A percentile compares a stretch with the other conserved stretches of the same genome.
phyloP scores from a whole-genome alignment of 1,140 invertebrate species.

The Cotesia glomerata region DNA sequence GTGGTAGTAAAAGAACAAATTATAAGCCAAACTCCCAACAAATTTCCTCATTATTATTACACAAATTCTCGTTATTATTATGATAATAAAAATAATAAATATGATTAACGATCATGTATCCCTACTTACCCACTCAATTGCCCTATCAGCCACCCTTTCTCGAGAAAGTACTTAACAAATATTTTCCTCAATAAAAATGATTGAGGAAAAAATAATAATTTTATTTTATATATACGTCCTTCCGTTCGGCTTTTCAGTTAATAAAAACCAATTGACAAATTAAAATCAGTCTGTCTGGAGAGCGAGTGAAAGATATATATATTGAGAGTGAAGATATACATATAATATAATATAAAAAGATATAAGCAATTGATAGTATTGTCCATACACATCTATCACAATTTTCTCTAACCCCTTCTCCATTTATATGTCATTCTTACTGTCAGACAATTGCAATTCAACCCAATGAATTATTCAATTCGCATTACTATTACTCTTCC shows the following conservation, averaged over 20 bases:
- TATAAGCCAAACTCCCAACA: too few relatives aligned
- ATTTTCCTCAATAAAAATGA: too few relatives aligned
- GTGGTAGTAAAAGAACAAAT: conserved; percentile 25
- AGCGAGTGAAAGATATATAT: neutral
- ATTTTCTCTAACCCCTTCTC: conserved; percentile 4
- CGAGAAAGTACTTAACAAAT: too few relatives aligned
- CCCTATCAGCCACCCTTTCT: too few relatives aligned
- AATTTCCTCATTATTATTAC: too few relatives aligned
- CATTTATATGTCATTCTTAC: conserved; percentile 2
- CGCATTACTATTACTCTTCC: conserved; percentile 2
- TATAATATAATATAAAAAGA: neutral
- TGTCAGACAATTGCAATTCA: conserved; percentile 10
- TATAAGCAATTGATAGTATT: conserved; percentile 18
- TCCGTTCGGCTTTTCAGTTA: conserved; percentile 48
- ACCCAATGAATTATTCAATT: conserved; percentile 12
- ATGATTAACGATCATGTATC: too few relatives aligned
- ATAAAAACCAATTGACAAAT: conserved; percentile 58
- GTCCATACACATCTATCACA: conserved; percentile 19
- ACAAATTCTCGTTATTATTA: too few relatives aligned
- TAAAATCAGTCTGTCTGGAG: conserved; percentile 40
- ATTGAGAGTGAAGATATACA: too few relatives aligned
- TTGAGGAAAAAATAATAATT: too few relatives aligned
- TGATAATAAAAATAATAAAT: too few relatives aligned
- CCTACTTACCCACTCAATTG: too few relatives aligned
- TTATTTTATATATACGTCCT: conserved; percentile 12